phyloP scores from a whole-genome alignment of 2,113 vertebrate species.

The Cepphus grylle region DNA sequence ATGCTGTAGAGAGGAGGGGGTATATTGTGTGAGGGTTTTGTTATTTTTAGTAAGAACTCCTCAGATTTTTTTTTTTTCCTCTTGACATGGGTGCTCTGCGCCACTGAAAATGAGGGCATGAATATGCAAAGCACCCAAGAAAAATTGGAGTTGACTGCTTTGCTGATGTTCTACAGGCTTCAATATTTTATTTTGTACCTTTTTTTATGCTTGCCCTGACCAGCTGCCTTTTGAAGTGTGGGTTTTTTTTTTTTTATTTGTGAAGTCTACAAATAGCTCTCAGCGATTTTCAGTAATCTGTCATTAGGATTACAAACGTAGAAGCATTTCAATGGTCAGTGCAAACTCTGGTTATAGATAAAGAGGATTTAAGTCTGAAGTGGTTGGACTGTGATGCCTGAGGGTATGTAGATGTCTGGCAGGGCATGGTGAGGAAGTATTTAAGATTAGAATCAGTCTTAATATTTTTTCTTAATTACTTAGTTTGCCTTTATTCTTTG shows the following conservation, averaged over 20 bases:
- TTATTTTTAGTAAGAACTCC: neutral
- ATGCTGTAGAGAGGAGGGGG: neutral
- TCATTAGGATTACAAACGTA: accelerated
- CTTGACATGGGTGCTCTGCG: accelerated
- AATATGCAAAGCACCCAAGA: neutral
- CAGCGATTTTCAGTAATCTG: accelerated
- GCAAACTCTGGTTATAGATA: neutral
- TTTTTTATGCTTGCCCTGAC: neutral
- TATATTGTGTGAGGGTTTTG: neutral
- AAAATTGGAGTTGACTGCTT: neutral
- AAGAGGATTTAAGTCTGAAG: neutral
- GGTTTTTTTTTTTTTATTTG: neutral
- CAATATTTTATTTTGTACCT: neutral
- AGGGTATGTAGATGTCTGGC: neutral
- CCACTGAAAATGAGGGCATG: neutral
- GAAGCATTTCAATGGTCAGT: neutral
- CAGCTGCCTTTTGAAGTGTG: neutral
- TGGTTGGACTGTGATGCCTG: neutral
- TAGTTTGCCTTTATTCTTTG: neutral
- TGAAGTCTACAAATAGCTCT: neutral
- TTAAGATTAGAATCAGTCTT: neutral
- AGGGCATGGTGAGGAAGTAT: neutral
- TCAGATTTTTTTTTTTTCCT: neutral
- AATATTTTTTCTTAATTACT: neutral
- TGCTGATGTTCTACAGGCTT: neutral